Conservation (phyloP, 2,888 invertebrate genomes). For the Pachliopta kotzebuea region DNA sequence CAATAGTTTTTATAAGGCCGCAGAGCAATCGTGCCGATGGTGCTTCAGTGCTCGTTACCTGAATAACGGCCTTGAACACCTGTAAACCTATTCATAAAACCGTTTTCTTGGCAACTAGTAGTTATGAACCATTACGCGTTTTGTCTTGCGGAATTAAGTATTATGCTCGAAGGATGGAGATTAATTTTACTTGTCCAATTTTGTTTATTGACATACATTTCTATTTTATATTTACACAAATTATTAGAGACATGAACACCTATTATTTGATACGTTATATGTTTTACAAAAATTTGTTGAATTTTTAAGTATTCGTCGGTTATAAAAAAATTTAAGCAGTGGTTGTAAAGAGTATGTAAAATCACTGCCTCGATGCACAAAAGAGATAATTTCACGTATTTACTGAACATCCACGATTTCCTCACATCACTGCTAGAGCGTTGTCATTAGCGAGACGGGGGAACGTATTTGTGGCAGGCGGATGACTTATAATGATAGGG, state of each 20-base stretch:
- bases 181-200: background rate
- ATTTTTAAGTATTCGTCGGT: background rate
- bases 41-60: slow-evolving; percentile 19
- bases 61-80: slow-evolving; percentile 25
- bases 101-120: slow-evolving; percentile 5
- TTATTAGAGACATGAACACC: background rate
- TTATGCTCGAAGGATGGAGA: background rate
- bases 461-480: slow-evolving; percentile 22
- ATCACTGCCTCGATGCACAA: slow-evolving; percentile 8
- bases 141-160: slow-evolving; percentile 3
- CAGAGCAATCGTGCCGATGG: slow-evolving; percentile 16
- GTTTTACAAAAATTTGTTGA: no score
- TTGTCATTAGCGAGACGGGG: slow-evolving; percentile 25
- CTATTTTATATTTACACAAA: background rate
- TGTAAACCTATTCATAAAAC: slow-evolving; percentile 24
- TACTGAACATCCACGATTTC: slow-evolving; percentile 21
- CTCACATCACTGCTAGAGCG: slow-evolving; percentile 9
- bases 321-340: background rate
- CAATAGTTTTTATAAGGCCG: slow-evolving; percentile 30
- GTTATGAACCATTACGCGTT: slow-evolving; percentile 3
- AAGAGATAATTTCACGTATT: slow-evolving; percentile 24
- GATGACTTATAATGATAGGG: slow-evolving; percentile 33
- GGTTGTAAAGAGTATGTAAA: slow-evolving; percentile 4
- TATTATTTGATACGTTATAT: no score
- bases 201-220: background rate